Base-by-base conservation (phyloP, 2,113 vertebrate species). In the Tor tambroides region DNA sequence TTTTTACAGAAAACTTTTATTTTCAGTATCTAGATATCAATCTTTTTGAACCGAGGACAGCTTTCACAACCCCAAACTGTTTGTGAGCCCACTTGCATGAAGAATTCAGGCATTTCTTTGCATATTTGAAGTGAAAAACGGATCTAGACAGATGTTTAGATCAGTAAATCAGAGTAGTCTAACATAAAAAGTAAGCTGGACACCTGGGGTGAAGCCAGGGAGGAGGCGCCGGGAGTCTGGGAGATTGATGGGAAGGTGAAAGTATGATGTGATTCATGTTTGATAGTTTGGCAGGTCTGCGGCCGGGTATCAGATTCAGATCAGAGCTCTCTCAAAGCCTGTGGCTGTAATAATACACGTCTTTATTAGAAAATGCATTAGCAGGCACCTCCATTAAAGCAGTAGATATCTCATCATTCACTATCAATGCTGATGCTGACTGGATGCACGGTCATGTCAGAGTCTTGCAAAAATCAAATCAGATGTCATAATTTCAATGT, bases 221-320 rank as follows among this genome's bases (percentile, higher is more conserved):
- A 76, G 82, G 43, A 65, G 35, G 89, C 71, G 85, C 69, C 85
- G 88, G 81, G 89, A 89, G 92, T 38, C 89, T 84, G 41, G 65
- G 79, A 91, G 93, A 94, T 87, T 87, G 91, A 93, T 92, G 89
- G 91, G 80, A 59, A 87, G 71, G 65, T 28, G n/a, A 86, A 46
- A 46, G 89, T 88, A 5, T 59, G 67, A 87, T 75, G 86, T 88
- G 80, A 94, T 92, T 61, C 79, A 93, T 93, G 89, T 90, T 67
- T 85, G 74, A 43, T 72, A 32, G 88, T 92, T 88, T 86, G 92
- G 78, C 88, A 87, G 88, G 56, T 80, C 84, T 90, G 92, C 88
- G 90, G 88, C 87, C 51, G 21, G 79, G 86, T 74, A 93, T 92
- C 90, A 46, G 76, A 94, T 93, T 93, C 90, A 92, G 89, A 91